These are phyloP conservation scores for Aramus guarauna DNA, from an alignment of 2,113 vertebrate species.

Conservation along the genomic window DNA sequence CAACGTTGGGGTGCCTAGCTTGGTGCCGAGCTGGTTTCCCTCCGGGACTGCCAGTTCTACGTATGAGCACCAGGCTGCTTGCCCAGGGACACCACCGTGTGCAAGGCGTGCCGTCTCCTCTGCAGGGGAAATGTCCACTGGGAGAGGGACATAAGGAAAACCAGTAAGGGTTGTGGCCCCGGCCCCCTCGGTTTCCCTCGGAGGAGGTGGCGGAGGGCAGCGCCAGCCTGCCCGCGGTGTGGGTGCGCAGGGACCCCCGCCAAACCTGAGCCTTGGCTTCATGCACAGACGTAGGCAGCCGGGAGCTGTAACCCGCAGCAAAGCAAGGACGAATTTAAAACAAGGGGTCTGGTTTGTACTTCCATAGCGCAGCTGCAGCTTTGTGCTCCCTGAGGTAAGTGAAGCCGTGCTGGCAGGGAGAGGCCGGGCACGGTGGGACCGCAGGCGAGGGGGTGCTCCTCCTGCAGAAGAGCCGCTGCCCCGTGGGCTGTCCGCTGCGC, in stretches of 20 bases:
- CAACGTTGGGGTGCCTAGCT: not conserved
- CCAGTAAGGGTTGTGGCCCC: not conserved
- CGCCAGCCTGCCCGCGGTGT: rapidly evolving
- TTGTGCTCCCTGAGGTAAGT: not conserved
- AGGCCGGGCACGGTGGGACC: rapidly evolving
- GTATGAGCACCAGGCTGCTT: not conserved
- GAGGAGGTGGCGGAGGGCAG: not conserved
- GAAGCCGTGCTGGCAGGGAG: not conserved
- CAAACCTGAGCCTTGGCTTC: not conserved
- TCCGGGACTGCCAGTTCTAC: rapidly evolving
- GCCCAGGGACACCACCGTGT: rapidly evolving
- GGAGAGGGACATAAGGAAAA: not conserved
- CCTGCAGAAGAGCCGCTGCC: not conserved
- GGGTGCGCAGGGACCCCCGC: not conserved
- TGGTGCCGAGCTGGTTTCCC: not conserved
- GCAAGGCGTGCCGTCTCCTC: not conserved
- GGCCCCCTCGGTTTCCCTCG: too few relatives aligned
- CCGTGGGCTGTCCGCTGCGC: rapidly evolving
- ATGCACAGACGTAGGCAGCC: rapidly evolving
- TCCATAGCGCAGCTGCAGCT: rapidly evolving
- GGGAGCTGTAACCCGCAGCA: not conserved
- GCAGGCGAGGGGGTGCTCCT: rapidly evolving
- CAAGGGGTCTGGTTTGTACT: rapidly evolving
- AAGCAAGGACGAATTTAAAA: not conserved
- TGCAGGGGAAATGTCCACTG: not conserved